A percentile compares a stretch with the other conserved stretches of the same genome.
These are phyloP conservation scores for Brachyhypopomus occidentalis DNA, from an alignment of 2,113 vertebrate genomes.

Conservation along the genomic window DNA sequence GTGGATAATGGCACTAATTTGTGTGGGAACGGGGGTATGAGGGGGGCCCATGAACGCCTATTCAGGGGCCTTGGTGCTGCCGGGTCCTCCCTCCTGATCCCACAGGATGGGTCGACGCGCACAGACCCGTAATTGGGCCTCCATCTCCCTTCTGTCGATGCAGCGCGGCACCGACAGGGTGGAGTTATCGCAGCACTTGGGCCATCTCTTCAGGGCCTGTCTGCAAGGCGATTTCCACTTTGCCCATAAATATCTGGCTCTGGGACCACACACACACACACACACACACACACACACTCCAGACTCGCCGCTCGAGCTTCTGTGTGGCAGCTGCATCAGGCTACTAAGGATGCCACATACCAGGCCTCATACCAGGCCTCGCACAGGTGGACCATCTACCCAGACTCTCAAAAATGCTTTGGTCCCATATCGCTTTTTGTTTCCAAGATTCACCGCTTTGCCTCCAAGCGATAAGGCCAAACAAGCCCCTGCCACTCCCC, in stretches of 20 bases:
- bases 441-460: neutral
- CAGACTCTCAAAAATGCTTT: constrained; percentile 14
- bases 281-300: too few relatives aligned
- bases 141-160: constrained; percentile 16
- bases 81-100: neutral
- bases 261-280: too few relatives aligned
- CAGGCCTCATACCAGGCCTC: neutral
- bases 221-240: neutral
- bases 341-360: neutral
- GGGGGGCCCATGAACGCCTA: neutral
- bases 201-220: constrained; percentile 5
- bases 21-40: constrained; percentile 30
- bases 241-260: constrained; percentile 39
- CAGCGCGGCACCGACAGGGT: constrained; percentile 20
- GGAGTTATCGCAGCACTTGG: constrained; percentile 17
- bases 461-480: neutral
- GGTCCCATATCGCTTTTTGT: neutral
- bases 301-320: neutral
- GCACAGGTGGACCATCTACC: constrained; percentile 8
- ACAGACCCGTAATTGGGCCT: constrained; percentile 31
- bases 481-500: too few relatives aligned
- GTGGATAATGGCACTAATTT: constrained; percentile 48
- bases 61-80: constrained; percentile 1
- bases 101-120: constrained; percentile 5
- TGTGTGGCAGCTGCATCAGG: neutral